These are phyloP conservation scores for Tragopan temminckii DNA, from an alignment of 2,797 vertebrate species.

Conservation along the genomic window DNA sequence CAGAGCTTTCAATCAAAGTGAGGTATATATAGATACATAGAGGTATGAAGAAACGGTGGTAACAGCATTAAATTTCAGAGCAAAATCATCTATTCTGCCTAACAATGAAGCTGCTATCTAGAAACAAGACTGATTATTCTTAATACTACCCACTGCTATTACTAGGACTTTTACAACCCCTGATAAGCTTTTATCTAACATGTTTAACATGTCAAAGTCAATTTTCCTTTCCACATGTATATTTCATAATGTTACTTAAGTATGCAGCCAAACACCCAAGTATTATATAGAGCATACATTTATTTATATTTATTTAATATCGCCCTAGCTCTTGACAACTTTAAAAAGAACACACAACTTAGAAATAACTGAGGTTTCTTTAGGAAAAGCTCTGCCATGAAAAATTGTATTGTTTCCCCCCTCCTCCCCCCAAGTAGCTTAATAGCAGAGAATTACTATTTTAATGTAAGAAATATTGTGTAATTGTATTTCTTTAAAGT, in stretches of 20 bases:
- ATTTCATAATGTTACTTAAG: conserved; percentile 71
- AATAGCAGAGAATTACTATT: neutral
- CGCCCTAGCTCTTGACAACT: conserved; percentile 29
- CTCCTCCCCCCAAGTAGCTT: neutral
- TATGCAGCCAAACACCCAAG: conserved; percentile 41
- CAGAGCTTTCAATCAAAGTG: conserved; percentile 73
- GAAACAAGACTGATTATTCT: conserved; percentile 81
- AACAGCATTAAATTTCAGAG: conserved; percentile 71
- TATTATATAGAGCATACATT: conserved; percentile 11
- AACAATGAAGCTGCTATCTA: conserved; percentile 80
- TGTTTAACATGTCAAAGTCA: conserved; percentile 80
- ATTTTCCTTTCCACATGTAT: conserved; percentile 76
- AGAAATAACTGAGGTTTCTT: conserved; percentile 15
- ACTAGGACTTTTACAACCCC: conserved; percentile 73
- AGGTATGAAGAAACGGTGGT: conserved; percentile 67
- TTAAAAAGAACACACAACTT: neutral
- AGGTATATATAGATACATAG: conserved; percentile 14
- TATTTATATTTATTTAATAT: conserved; percentile 56
- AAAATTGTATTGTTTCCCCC: neutral
- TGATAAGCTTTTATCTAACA: conserved; percentile 79
- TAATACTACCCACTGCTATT: conserved; percentile 75
- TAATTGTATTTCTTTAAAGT: neutral
- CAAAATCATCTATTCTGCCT: conserved; percentile 79
- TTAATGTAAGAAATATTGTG: neutral
- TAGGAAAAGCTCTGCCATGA: neutral